Conservation (phyloP, 2,888 invertebrate genomes). For the Trachelus stipa region DNA sequence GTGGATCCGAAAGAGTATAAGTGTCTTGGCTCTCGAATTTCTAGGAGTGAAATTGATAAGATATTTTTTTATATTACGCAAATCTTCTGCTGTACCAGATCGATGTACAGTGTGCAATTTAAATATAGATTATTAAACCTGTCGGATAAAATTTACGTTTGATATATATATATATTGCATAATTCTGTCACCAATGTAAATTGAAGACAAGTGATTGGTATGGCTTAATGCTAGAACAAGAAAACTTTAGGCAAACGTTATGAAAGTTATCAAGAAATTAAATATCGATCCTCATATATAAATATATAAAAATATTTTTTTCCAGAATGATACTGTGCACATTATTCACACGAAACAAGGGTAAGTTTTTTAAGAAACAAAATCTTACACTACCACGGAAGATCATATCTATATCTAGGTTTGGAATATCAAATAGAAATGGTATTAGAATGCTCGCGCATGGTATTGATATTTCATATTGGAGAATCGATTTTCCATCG, state of each 20-base stretch:
- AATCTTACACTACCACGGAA: not conserved
- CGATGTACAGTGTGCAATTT: not conserved
- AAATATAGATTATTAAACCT: not conserved
- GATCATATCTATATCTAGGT: not conserved
- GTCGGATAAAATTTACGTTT: not conserved
- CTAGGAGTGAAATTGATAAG: not conserved
- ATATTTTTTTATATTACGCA: not conserved
- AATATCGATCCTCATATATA: no score
- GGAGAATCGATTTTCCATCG: not conserved
- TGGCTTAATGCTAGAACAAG: no score
- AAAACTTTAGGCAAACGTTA: no score
- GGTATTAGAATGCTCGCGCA: not conserved
- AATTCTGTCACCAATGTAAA: not conserved
- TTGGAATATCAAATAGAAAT: not conserved
- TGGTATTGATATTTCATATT: not conserved
- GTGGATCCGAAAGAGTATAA: not conserved
- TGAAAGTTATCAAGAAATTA: no score
- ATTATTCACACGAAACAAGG: not conserved
- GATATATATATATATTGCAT: not conserved
- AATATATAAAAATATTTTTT: no score
- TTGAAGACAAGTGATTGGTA: not conserved
- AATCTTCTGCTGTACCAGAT: not conserved
- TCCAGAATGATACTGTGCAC: no score
- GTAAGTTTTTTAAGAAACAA: not conserved
- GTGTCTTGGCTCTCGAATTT: not conserved